Percentiles rank a stretch among this genome's conserved stretches.
Evolutionary conservation across 1,140 invertebrate genomes (phyloP).

Genomic region (Bombus pascuorum): DNA sequence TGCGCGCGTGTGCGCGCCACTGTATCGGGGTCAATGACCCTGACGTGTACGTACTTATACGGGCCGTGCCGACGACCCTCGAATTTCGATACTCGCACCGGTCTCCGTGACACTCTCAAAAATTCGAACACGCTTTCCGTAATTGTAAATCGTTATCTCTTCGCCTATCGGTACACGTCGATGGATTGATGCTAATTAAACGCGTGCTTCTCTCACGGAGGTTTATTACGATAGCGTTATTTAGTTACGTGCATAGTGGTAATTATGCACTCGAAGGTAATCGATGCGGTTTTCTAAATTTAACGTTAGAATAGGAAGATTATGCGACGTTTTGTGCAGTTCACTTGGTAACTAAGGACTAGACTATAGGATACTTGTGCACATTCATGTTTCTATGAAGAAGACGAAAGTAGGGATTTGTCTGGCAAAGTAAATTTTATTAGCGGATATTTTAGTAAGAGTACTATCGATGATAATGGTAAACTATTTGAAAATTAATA

Average conservation of each 20-base stretch:
- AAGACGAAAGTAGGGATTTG: too few relatives aligned
- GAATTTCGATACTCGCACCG: slow-evolving; percentile 47
- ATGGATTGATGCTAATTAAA: background rate
- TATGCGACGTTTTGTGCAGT: background rate
- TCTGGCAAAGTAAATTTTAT: background rate
- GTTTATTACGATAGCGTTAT: background rate
- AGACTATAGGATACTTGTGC: too few relatives aligned
- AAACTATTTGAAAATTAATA: too few relatives aligned
- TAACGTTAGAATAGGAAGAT: background rate
- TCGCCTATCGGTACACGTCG: background rate
- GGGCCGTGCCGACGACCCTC: slow-evolving; percentile 73
- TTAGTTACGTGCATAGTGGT: background rate
- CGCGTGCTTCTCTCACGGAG: background rate
- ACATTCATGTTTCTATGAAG: too few relatives aligned
- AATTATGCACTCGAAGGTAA: background rate
- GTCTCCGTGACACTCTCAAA: slow-evolving; percentile 20
- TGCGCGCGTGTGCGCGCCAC: background rate
- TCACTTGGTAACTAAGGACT: too few relatives aligned
- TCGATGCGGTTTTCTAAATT: background rate
- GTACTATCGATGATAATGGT: too few relatives aligned
- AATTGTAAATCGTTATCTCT: background rate
- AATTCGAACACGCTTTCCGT: slow-evolving; percentile 31
- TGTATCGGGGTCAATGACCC: slow-evolving; percentile 75
- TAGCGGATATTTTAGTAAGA: background rate
- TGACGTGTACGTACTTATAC: slow-evolving; percentile 70